These are phyloP conservation scores for Porphyrio hochstetteri DNA, from an alignment of 2,113 vertebrate genomes.

Conservation along the genomic window DNA sequence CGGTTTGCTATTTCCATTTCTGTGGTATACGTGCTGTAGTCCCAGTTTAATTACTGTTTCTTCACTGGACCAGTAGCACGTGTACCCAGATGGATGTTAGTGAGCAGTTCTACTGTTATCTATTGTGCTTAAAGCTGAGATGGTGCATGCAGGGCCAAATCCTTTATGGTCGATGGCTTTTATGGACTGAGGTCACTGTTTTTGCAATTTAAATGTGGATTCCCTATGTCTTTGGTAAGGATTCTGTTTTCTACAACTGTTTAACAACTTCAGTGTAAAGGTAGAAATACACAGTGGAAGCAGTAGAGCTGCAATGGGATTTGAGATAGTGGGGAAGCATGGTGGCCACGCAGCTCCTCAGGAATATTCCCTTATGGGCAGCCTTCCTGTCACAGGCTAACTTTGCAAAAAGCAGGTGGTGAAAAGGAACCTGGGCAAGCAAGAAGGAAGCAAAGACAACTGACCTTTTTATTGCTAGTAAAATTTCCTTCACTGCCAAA, in stretches of 20 bases:
- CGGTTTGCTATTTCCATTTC: background rate
- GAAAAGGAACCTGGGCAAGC: background rate
- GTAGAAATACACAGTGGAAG: background rate
- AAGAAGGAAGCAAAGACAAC: constrained; percentile 3
- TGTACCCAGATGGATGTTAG: accelerated
- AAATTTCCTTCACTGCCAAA: constrained; percentile 42
- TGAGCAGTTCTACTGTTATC: background rate
- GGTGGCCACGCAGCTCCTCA: background rate
- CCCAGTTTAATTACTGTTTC: background rate
- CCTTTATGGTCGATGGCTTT: background rate
- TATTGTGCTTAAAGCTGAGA: background rate
- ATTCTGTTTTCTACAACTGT: background rate
- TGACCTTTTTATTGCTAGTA: constrained; percentile 38
- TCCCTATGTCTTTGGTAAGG: background rate
- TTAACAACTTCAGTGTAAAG: background rate
- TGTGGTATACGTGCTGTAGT: background rate
- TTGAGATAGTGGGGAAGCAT: background rate
- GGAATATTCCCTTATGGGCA: background rate
- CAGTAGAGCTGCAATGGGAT: accelerated
- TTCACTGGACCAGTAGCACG: background rate
- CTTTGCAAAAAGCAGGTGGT: constrained; percentile 6
- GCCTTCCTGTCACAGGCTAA: background rate
- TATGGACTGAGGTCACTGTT: background rate
- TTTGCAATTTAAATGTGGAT: background rate
- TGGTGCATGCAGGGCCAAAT: background rate